Evolutionary conservation across 1,140 invertebrate genomes (phyloP).

Genomic region (Drosophila navojoa): DNA sequence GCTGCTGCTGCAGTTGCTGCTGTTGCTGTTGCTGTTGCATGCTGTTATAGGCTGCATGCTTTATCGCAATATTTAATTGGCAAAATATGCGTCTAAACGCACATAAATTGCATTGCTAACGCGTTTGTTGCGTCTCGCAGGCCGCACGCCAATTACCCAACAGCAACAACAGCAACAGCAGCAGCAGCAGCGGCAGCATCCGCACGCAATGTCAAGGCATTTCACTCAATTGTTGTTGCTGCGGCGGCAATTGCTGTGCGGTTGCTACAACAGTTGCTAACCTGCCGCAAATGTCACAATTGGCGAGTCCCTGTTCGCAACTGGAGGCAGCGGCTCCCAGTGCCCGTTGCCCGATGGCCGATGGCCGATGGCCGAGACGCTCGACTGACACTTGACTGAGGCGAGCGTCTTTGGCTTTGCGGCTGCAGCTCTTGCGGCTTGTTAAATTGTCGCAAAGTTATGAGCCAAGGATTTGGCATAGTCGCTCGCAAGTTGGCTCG

Average conservation of each 20-base stretch:
- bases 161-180: constrained; percentile 21
- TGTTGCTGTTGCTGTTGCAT: constrained; percentile 39
- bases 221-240: constrained; percentile 72
- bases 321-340: constrained; percentile 11
- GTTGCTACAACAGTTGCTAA: constrained; percentile 43
- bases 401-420: constrained; percentile 30
- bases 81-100: constrained; percentile 84
- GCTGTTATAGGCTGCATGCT: constrained; percentile 77
- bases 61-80: constrained; percentile 84
- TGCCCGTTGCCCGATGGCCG: neutral
- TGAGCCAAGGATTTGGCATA: constrained; percentile 49
- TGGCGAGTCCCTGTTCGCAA: constrained; percentile 36
- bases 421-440: constrained; percentile 53
- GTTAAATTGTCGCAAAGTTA: constrained; percentile 75
- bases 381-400: constrained; percentile 49
- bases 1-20: constrained; percentile 9
- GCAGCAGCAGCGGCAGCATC: constrained; percentile 46
- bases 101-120: constrained; percentile 83
- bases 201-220: constrained; percentile 75
- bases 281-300: constrained; percentile 57
- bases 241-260: constrained; percentile 68
- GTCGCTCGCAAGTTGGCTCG: constrained; percentile 7
- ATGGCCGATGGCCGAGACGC: constrained; percentile 1
- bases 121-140: constrained; percentile 66
- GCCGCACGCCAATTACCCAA: constrained; percentile 54